These are phyloP conservation scores for Labeo calbasu DNA, from an alignment of 2,797 vertebrate species.

Conservation along the genomic window DNA sequence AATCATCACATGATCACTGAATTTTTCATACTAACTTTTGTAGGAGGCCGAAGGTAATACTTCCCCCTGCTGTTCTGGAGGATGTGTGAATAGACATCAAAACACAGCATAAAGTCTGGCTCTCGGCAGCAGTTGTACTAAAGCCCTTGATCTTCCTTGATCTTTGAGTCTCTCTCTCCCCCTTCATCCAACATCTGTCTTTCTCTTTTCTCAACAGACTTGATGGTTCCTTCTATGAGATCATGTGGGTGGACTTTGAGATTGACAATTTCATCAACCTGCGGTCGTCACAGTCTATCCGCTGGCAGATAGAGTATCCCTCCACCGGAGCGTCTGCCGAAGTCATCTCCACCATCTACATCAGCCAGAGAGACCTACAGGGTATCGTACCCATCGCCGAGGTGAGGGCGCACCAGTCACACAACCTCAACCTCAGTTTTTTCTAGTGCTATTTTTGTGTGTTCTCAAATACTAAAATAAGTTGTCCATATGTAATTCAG, in stretches of 20 bases:
- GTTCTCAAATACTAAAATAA: background rate
- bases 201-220: constrained; percentile 70
- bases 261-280: constrained; percentile 87
- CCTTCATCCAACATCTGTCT: constrained; percentile 19
- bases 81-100: background rate
- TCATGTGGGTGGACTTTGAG: constrained; percentile 94
- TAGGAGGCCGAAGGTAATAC: background rate
- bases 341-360: constrained; percentile 86
- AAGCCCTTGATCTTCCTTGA: constrained; percentile 13
- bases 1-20: background rate
- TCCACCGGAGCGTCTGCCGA: constrained; percentile 77
- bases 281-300: constrained; percentile 87
- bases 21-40: background rate
- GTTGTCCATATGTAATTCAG: background rate
- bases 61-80: constrained; percentile 1
- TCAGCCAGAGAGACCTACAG: constrained; percentile 87
- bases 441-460: background rate
- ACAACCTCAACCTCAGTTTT: background rate
- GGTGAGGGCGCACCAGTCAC: constrained; percentile 72
- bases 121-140: background rate
- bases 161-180: background rate
- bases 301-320: constrained; percentile 91
- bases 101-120: background rate
- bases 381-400: constrained; percentile 91
- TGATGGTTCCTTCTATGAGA: constrained; percentile 85